Evolutionary conservation across 64 coral and sea anemone species (phyloP).

Genomic region (Anthopleura sola): DNA sequence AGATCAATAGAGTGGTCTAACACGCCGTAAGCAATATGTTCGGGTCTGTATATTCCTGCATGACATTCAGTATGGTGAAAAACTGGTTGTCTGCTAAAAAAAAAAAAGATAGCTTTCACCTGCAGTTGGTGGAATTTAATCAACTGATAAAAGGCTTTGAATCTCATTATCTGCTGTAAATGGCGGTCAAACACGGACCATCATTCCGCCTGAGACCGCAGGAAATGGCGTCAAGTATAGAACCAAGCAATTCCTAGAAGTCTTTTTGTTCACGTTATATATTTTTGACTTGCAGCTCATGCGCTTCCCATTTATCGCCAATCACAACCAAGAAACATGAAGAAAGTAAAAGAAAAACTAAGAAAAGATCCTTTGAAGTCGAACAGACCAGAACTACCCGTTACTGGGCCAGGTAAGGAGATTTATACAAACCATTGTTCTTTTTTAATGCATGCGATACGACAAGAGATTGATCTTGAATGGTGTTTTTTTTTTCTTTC

Average conservation of each 20-base stretch:
- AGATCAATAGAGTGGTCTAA: not conserved
- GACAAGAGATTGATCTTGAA: not conserved
- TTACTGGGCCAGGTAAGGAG: slow-evolving; percentile 81
- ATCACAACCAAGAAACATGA: slow-evolving; percentile 82
- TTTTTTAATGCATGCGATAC: too few relatives aligned
- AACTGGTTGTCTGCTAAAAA: too few relatives aligned
- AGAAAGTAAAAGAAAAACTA: slow-evolving; percentile 84
- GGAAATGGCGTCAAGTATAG: too few relatives aligned
- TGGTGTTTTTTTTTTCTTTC: slow-evolving; percentile 1
- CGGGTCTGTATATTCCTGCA: too few relatives aligned
- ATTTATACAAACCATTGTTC: not conserved
- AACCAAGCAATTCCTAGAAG: too few relatives aligned
- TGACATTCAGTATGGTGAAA: too few relatives aligned
- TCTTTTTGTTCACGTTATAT: not conserved
- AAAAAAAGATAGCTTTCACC: too few relatives aligned
- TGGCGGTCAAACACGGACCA: not conserved
- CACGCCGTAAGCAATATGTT: too few relatives aligned
- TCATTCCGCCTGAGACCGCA: too few relatives aligned
- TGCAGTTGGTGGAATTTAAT: too few relatives aligned
- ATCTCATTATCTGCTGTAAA: too few relatives aligned
- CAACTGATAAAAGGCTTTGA: too few relatives aligned
- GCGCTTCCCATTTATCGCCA: slow-evolving; percentile 95
- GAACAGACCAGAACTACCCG: slow-evolving; percentile 75
- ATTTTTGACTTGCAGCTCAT: slow-evolving; percentile 58
- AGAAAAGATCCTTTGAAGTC: slow-evolving; percentile 83